Conservation (phyloP, 2,888 invertebrate genomes). For the Merodon equestris region DNA sequence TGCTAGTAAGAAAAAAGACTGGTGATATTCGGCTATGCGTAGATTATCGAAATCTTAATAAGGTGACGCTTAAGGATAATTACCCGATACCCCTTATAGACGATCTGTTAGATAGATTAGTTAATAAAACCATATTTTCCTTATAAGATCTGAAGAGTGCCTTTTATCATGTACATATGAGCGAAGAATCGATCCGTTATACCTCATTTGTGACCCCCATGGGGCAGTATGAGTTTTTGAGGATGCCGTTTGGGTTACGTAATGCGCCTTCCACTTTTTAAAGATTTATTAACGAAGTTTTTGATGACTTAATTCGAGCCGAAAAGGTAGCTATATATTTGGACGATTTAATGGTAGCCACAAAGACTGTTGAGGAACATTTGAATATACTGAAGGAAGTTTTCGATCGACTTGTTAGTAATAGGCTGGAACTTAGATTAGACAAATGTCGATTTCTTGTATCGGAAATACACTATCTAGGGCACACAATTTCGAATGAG, state of each 20-base stretch:
- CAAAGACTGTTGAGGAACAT: conserved; percentile 3
- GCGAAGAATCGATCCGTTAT: too few species aligned
- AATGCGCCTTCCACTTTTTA: conserved; percentile 12
- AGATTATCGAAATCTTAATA: background rate
- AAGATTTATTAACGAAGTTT: conserved; percentile 1
- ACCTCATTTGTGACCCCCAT: too few species aligned
- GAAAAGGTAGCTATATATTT: conserved; percentile 10
- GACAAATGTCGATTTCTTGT: conserved; percentile 8
- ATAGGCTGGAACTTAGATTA: conserved; percentile 8
- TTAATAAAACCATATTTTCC: too few species aligned
- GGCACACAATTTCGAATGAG: conserved; percentile 11
- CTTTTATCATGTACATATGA: too few species aligned
- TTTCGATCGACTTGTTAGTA: conserved; percentile 6
- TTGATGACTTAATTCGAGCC: conserved; percentile 3
- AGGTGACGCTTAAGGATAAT: too few species aligned
- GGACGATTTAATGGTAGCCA: conserved; percentile 8
- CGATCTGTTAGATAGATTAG: too few species aligned
- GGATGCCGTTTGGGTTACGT: conserved; percentile 18
- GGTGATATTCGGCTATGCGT: background rate
- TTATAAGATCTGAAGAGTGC: too few species aligned
- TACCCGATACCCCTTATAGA: too few species aligned
- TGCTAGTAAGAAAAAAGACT: background rate
- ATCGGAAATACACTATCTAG: conserved; percentile 8
- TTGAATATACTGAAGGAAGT: conserved; percentile 8
- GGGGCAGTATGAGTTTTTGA: conserved; percentile 14